Base-by-base conservation (phyloP, 2,113 vertebrate species). In the Gadus macrocephalus region DNA sequence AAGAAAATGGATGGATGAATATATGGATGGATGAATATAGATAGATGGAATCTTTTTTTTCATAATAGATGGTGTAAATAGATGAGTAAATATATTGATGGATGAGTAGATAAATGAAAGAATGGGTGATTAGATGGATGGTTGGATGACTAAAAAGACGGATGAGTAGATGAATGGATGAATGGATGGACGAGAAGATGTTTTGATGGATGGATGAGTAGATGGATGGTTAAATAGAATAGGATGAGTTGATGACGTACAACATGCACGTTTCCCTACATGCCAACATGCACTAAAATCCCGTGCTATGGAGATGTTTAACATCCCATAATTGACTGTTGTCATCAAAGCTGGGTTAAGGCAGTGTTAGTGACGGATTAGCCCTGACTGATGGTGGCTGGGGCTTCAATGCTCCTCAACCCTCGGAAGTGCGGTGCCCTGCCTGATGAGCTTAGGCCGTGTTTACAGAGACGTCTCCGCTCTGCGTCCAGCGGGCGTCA, bases 361-460 rank as follows among this genome's bases (percentile, higher is more conserved):
- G 58, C 80, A 35, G 83, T 69, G 85, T 87, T 75, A 79, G 82
- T 77, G 82, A 69, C 76, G 83, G 84, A 85, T 89, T 80, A 85
- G 62, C 56, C 56, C 56, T 84, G 81, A 86, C 78, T 84, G 79
- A 88, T 85, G 85, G 64, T 79, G 8, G 42, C 42, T 75, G 70
- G 76, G 59, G 83, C 79, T 85, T 83, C 62, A 76, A 74, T 69
- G 79, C 70, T 76, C 60, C 75, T 9, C 42, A 0, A 9, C 42
- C 58, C 74, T 85, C 69, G 84, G 78, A 83, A 88, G 78, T 88
- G 77, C 70, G 63, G 71, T 73, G 60, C 71, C 62, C 72, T 76
- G 64, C 56, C 68, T 76, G 66, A 69, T 25, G 73, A 80, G 67
- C 83, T 85, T 85, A 84, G 79, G 82, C 83, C 76, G 71, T 87